Evolutionary conservation across 2,888 invertebrate species (phyloP).

Genomic region (Limulus polyphemus): DNA sequence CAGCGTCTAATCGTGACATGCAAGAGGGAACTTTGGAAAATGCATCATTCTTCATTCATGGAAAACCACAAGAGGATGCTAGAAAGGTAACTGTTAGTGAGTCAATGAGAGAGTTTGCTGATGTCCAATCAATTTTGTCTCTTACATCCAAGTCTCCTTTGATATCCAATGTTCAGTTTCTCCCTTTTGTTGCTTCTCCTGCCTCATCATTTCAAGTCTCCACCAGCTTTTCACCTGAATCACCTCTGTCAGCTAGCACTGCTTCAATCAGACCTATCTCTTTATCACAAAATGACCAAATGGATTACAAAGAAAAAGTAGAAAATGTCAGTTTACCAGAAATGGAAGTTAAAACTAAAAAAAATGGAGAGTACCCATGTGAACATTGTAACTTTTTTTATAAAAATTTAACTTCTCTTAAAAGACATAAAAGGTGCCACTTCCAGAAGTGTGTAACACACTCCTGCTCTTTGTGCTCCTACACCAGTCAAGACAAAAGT

Average conservation of each 20-base stretch:
- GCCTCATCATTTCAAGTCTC: constrained; percentile 12
- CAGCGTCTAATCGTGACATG: neutral
- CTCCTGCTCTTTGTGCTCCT: constrained; percentile 85
- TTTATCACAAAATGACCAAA: constrained; percentile 6
- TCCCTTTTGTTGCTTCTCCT: constrained; percentile 14
- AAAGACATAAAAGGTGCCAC: constrained; percentile 63
- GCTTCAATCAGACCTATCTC: constrained; percentile 28
- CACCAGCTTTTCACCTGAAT: constrained; percentile 17
- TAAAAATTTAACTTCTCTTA: constrained; percentile 73
- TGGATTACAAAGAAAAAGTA: too few species aligned
- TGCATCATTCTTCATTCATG: constrained; percentile 26
- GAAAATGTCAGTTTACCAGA: neutral
- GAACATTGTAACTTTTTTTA: constrained; percentile 74
- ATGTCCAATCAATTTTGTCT: constrained; percentile 69
- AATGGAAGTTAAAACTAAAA: neutral
- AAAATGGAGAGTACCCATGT: constrained; percentile 41
- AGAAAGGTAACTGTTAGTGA: constrained; percentile 7
- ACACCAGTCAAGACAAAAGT: constrained; percentile 76
- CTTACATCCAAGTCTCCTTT: constrained; percentile 43
- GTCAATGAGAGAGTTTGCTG: constrained; percentile 52
- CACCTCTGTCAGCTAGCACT: constrained; percentile 26
- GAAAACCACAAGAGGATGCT: constrained; percentile 8
- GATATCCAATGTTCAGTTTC: constrained; percentile 28
- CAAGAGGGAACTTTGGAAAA: constrained; percentile 26
- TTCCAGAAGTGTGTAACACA: constrained; percentile 43